Conservation (phyloP, 2,113 vertebrate species). For the Austrofundulus limnaeus region DNA sequence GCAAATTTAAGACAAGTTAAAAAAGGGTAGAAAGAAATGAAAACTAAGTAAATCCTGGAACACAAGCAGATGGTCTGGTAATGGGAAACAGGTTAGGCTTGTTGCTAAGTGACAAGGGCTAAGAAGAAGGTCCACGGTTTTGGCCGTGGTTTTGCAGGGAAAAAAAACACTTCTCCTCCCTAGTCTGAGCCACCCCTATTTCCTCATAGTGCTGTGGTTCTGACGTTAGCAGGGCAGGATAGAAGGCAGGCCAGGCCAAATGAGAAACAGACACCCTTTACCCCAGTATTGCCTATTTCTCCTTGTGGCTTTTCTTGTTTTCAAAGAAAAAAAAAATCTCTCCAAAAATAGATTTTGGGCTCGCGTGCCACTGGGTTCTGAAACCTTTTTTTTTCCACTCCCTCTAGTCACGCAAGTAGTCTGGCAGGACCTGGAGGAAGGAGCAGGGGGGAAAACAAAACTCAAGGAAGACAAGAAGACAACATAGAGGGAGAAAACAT, state of each 20-base stretch:
- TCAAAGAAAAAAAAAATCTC: constrained; percentile 73
- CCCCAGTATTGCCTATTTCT: constrained; percentile 78
- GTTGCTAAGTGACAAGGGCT: constrained; percentile 79
- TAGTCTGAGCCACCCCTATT: constrained; percentile 61
- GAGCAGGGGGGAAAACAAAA: constrained; percentile 58
- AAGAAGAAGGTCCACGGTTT: constrained; percentile 69
- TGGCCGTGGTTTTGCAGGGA: constrained; percentile 70
- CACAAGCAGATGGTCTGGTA: constrained; percentile 74
- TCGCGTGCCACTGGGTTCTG: constrained; percentile 82
- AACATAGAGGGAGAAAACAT: constrained; percentile 17
- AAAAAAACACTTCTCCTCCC: constrained; percentile 77
- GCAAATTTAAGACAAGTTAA: constrained; percentile 52
- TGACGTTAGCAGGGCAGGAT: constrained; percentile 74
- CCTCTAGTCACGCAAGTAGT: constrained; percentile 82
- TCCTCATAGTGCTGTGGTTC: constrained; percentile 69
- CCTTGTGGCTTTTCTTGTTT: constrained; percentile 77
- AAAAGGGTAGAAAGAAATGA: constrained; percentile 67
- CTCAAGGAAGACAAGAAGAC: constrained; percentile 60
- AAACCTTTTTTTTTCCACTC: constrained; percentile 77
- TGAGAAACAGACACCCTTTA: constrained; percentile 83
- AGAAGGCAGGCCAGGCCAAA: constrained; percentile 78
- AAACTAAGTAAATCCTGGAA: constrained; percentile 72
- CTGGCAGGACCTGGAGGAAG: constrained; percentile 76
- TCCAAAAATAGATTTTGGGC: constrained; percentile 83
- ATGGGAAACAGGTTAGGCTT: constrained; percentile 74